A percentile compares a stretch with the other conserved stretches of the same genome.
These are phyloP conservation scores for Tetragonisca angustula DNA, from an alignment of 2,888 invertebrate genomes.

Conservation along the genomic window DNA sequence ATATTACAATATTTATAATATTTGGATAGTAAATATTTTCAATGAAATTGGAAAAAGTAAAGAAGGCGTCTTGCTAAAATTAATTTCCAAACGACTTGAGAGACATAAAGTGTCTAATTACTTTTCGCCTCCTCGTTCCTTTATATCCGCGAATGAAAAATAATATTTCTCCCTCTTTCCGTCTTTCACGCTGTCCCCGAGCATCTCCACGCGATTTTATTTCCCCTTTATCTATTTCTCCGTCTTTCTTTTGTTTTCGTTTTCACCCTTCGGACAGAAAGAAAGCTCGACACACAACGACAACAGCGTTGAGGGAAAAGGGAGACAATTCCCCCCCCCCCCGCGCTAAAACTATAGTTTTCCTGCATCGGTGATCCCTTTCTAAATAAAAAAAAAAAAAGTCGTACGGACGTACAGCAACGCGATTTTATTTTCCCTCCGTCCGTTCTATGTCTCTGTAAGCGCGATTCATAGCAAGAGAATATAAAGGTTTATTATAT, in stretches of 20 bases:
- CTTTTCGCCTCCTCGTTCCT: no score
- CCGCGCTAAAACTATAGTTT: background rate
- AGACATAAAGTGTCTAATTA: background rate
- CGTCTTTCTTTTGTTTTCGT: background rate
- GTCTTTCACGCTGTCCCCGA: background rate
- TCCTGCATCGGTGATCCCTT: background rate
- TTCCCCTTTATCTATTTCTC: background rate
- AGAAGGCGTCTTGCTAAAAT: background rate
- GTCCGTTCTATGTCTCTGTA: background rate
- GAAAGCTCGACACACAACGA: background rate
- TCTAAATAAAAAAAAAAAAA: background rate
- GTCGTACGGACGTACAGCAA: background rate
- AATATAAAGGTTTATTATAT: background rate
- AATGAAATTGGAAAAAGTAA: background rate
- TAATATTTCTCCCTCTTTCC: background rate
- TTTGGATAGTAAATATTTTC: no score
- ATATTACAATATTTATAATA: no score
- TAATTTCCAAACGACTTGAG: background rate
- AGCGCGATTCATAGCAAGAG: background rate
- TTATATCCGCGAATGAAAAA: background rate
- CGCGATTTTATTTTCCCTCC: slow-evolving; percentile 4
- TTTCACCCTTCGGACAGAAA: background rate
- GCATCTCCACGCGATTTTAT: background rate
- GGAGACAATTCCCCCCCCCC: background rate
- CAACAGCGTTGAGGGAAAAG: background rate